Conservation (phyloP, 2,797 vertebrate genomes). For the Carapus acus region DNA sequence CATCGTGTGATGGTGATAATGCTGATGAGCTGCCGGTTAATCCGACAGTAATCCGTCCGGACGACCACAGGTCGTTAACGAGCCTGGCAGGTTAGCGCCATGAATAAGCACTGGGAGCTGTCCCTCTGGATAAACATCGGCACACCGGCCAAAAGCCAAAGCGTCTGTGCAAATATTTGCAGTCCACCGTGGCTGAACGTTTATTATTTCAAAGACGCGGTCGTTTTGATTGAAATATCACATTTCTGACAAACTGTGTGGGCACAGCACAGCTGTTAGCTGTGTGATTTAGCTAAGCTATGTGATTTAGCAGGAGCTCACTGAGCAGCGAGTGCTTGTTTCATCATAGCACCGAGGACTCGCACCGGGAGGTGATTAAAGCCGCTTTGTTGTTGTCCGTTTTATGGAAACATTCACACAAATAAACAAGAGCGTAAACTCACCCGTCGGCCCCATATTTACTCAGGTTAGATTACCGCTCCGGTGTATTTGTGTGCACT, state of each 20-base stretch:
- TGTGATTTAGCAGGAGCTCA: neutral
- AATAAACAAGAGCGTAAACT: neutral
- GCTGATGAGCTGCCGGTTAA: neutral
- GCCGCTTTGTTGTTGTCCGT: neutral
- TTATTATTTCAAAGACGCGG: no score
- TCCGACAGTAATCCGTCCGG: neutral
- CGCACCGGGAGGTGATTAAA: neutral
- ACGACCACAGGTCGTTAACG: neutral
- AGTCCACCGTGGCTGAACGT: no score
- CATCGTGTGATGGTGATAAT: no score
- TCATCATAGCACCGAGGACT: neutral
- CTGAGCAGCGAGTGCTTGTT: neutral
- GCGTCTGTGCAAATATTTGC: no score
- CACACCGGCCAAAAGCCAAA: accelerated
- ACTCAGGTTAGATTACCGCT: constrained; percentile 15
- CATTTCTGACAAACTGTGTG: no score
- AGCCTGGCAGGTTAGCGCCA: constrained; percentile 14
- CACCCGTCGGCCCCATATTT: constrained; percentile 66
- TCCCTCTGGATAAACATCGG: constrained; percentile 1
- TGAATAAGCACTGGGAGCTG: constrained; percentile 14
- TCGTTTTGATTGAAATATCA: no score
- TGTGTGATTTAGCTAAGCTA: neutral
- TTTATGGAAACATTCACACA: neutral
- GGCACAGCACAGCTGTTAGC: neutral
- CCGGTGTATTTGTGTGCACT: constrained; percentile 1